Base-by-base conservation (phyloP, 2,797 vertebrate species). In the Saxicola maurus region DNA sequence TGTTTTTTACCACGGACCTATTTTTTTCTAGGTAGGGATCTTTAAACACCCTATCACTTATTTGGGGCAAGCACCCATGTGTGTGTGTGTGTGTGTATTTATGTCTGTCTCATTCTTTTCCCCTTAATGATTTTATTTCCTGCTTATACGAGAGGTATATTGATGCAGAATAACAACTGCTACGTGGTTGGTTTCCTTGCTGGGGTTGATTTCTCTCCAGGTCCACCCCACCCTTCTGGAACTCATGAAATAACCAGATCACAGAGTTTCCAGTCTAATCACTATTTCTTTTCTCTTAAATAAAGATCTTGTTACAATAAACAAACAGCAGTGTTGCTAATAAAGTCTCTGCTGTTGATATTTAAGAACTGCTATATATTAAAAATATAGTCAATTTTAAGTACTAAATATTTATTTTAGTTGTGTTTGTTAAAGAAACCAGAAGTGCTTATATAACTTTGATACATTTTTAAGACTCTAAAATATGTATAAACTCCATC, bases 401-500 rank as follows among this genome's bases (percentile, higher is more conserved):
- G 42, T 52, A 62, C 45, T 49, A 15, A 18, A 45, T 28, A 56
- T 89, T 77, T 68, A 79, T 67, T 91, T 92, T 43, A 74, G 38
- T 57, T 69, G 75, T 81, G 78, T 92, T 92, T 82, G 48, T 69
- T 92, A 90, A 92, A 92, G 45, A 93, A 92, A 93, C 60, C 87
- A 90, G 82, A 89, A 94, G 37, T 45, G n/a, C 48, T 82, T 62
- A 45, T 62, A 43, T 17, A 84, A 65, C 21, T 84, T 78, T 9
- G 35, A 81, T 82, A 82, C 27, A 20, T 67, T 74, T 71, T 94
- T n/a, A 77, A 71, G 23, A 80, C 59, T 84, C 79, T 67, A 87
- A 89, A 97, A 98, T 97, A 98, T 98, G 97, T 98, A 97, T 99
- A 98, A 87, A 99, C 97, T 27, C 98, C 98, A 66, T 99, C 98